Evolutionary conservation across 1,140 invertebrate species (phyloP), one percentile per base, ranked within the genome.

Genomic region (Hylaeus volcanicus): DNA sequence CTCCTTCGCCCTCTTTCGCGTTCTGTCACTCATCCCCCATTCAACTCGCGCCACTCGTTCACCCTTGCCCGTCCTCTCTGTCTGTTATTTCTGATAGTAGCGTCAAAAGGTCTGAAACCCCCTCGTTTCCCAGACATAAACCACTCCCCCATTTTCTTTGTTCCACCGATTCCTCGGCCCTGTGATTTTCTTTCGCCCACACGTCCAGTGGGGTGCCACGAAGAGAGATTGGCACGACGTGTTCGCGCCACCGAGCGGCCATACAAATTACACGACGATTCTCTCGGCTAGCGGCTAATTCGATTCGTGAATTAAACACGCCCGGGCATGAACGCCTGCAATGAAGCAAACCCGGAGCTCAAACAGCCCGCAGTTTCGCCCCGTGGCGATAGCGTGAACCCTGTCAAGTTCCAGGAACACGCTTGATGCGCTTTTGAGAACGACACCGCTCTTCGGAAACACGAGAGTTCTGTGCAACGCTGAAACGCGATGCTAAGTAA

Each of bases 291-390:
- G 9, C n/a, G 73, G 45, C 14, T 79, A 78, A 79, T 82, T 79
- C 26, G 69, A 82, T 82, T 79, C 48, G 45, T 51, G 26, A n/a
- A 43, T 56, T 63, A 56, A 41, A 15, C 63, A 55, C 55, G 15
- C 53, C 15, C 5, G 5, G 39, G 12, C 14, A 45, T 12, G 45
- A 26, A 43, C 48, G 63, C 63, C 45, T 53, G 61, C 81, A n/a
- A 78, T 60, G 63, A 66, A 79, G 60, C 69, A 63, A 53, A 56
- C 53, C 53, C 69, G 61, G 41, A 37, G 63, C 26, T 56, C 76
- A 79, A 82, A 82, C 53, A 82, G 76, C 81, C 43, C 55, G 48
- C 56, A 61, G 76, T 63, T 43, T 68, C 56, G 66, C 76, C 61
- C 26, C 39, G 5, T 12, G 51, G 73, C 55, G 14, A 55, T 70